phyloP scores from a whole-genome alignment of 2,888 invertebrate genomes.

The Invenusta paracnida region DNA sequence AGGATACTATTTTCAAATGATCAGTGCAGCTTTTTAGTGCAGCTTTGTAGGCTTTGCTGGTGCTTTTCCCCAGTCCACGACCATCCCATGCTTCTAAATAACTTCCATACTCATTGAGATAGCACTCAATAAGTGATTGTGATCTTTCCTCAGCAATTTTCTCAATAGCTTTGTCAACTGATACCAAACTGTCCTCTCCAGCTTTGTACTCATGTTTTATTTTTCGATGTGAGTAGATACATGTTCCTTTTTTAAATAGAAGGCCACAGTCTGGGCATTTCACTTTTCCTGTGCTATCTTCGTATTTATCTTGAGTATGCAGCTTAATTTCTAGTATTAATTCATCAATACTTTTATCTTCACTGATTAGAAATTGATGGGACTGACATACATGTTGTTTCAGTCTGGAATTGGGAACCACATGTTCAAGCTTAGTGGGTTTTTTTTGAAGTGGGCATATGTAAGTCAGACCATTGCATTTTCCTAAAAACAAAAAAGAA shows the following conservation, averaged over 20 bases:
- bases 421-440: too few species aligned
- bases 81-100: background rate
- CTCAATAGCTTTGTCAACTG: background rate
- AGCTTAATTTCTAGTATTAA: too few species aligned
- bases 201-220: background rate
- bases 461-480: too few species aligned
- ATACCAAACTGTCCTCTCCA: background rate
- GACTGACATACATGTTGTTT: too few species aligned
- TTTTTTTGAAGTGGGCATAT: too few species aligned
- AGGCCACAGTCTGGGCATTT: too few species aligned
- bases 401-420: too few species aligned
- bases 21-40: background rate
- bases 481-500: too few species aligned
- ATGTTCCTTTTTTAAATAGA: background rate
- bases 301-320: too few species aligned
- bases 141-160: background rate
- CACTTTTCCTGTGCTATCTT: too few species aligned
- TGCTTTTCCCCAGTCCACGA: background rate
- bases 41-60: background rate
- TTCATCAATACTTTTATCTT: too few species aligned
- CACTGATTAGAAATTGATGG: too few species aligned
- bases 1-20: background rate
- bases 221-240: background rate
- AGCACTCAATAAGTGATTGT: background rate
- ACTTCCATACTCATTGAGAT: background rate